phyloP scores from a whole-genome alignment of 2,888 invertebrate genomes.

The Sphecodes monilicornis region DNA sequence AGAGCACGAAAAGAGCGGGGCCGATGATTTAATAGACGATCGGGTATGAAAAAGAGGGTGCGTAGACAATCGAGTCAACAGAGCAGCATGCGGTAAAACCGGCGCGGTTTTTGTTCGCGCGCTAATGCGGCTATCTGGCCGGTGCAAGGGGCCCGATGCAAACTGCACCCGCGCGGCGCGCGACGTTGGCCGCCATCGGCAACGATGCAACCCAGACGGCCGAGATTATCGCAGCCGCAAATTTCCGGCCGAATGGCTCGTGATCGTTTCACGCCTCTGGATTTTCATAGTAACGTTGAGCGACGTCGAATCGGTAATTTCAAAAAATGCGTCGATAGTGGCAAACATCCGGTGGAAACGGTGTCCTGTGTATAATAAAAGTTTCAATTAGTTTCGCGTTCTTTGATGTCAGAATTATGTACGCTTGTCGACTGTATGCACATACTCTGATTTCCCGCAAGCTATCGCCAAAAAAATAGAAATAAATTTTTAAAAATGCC shows the following conservation, averaged over 20 bases:
- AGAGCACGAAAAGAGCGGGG: background rate
- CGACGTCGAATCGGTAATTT: background rate
- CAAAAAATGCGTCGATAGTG: background rate
- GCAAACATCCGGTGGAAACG: background rate
- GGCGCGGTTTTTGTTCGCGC: background rate
- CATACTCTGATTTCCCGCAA: no score
- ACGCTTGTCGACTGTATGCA: no score
- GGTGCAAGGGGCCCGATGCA: background rate
- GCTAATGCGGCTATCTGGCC: constrained; percentile 9
- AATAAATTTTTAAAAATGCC: no score
- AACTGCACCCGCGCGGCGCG: background rate
- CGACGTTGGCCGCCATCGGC: background rate
- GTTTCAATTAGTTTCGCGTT: background rate
- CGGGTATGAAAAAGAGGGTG: background rate
- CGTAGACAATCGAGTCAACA: constrained; percentile 4
- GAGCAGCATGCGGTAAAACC: background rate
- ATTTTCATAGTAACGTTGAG: background rate
- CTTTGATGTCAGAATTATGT: no score
- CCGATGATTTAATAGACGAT: constrained; percentile 11
- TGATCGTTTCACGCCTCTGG: constrained; percentile 2
- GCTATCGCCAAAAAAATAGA: no score
- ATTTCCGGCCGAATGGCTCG: constrained; percentile 16
- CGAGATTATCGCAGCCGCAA: constrained; percentile 4
- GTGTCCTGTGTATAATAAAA: background rate
- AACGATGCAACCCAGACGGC: background rate